Evolutionary conservation across 2,113 vertebrate species (phyloP).

Genomic region (Hirundichthys speculiger): DNA sequence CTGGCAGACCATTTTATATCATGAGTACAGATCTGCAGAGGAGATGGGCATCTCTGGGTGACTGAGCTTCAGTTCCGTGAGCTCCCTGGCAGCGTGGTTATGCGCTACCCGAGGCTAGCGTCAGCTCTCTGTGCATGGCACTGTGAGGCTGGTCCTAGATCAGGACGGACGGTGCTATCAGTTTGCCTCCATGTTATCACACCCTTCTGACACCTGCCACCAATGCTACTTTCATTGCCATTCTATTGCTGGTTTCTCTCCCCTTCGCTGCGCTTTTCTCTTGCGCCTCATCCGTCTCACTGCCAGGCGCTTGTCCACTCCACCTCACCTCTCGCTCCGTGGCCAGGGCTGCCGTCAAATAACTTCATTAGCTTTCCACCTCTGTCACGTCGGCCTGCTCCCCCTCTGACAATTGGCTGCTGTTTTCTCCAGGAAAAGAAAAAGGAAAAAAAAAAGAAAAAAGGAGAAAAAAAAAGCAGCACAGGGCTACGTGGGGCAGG

Average conservation of each 20-base stretch:
- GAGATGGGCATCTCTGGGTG: constrained; percentile 65
- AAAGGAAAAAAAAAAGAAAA: constrained; percentile 49
- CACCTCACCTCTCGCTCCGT: constrained; percentile 79
- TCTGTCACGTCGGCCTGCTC: constrained; percentile 80
- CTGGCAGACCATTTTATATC: constrained; percentile 46
- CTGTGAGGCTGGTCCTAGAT: constrained; percentile 54
- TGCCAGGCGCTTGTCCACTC: constrained; percentile 79
- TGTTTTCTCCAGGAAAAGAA: constrained; percentile 62
- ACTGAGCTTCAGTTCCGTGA: constrained; percentile 54
- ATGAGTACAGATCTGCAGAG: constrained; percentile 54
- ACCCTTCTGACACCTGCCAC: constrained; percentile 77
- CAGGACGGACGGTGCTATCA: constrained; percentile 68
- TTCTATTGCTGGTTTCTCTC: constrained; percentile 42
- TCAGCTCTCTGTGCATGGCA: constrained; percentile 50
- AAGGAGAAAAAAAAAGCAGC: constrained; percentile 42
- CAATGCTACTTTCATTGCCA: constrained; percentile 51
- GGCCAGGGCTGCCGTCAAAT: constrained; percentile 80
- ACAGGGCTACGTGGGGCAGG: constrained; percentile 68
- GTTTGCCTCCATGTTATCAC: constrained; percentile 75
- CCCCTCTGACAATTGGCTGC: constrained; percentile 79
- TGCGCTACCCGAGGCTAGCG: constrained; percentile 22
- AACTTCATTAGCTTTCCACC: constrained; percentile 86
- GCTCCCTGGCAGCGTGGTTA: constrained; percentile 35
- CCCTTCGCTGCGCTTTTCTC: constrained; percentile 52
- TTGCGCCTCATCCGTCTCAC: constrained; percentile 77